Evolutionary conservation across 2,888 invertebrate genomes (phyloP).

Genomic region (Deilephila porcellus): DNA sequence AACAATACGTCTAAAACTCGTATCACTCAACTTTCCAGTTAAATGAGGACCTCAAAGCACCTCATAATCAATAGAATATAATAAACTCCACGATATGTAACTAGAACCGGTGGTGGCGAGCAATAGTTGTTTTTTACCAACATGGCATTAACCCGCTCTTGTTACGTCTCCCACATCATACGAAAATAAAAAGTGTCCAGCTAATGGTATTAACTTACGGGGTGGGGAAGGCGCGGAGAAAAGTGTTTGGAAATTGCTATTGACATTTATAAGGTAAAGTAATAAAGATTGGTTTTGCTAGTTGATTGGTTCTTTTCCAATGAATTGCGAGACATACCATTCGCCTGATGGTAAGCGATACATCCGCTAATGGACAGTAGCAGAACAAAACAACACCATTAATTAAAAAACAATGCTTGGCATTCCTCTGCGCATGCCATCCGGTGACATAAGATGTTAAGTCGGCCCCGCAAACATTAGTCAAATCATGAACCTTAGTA

Average conservation of each 20-base stretch:
- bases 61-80: neutral
- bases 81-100: neutral
- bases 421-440: too few relatives aligned
- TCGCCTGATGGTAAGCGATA: neutral
- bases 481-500: too few relatives aligned
- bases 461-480: too few relatives aligned
- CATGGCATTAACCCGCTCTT: conserved; percentile 35
- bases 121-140: neutral
- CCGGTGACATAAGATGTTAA: too few relatives aligned
- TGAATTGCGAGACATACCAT: too few relatives aligned
- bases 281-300: too few relatives aligned
- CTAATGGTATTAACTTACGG: conserved; percentile 46
- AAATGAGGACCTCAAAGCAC: neutral
- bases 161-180: conserved; percentile 44
- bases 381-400: too few relatives aligned
- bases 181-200: conserved; percentile 33
- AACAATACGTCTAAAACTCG: too few relatives aligned
- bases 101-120: neutral
- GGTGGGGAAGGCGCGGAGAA: conserved; percentile 31
- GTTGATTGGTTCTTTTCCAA: too few relatives aligned
- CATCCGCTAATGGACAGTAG: too few relatives aligned
- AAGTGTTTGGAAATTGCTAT: conserved; percentile 19
- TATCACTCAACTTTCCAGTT: neutral
- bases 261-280: neutral
- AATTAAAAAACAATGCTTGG: too few relatives aligned